Conservation (phyloP, 2,797 vertebrate genomes). For the Thaleichthys pacificus region DNA sequence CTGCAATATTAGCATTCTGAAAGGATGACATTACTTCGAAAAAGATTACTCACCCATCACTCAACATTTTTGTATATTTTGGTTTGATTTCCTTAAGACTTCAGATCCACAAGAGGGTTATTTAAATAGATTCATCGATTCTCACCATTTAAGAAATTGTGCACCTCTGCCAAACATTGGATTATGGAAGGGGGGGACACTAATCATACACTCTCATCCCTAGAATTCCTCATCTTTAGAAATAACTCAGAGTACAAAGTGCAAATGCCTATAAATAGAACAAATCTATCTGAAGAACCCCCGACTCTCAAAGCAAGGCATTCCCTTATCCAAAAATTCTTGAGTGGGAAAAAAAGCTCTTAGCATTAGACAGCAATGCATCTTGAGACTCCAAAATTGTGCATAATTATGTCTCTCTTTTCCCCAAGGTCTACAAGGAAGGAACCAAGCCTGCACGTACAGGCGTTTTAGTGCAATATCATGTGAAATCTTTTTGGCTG, state of each 20-base stretch:
- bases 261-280: conserved; percentile 15
- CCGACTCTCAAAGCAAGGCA: conserved; percentile 27
- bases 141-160: no score
- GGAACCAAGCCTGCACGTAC: no score
- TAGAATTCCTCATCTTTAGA: conserved; percentile 3
- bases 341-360: background rate
- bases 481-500: no score
- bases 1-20: conserved; percentile 39
- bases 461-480: no score
- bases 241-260: conserved; percentile 4
- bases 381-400: background rate
- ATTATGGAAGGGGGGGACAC: background rate
- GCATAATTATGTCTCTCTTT: background rate
- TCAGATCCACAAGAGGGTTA: no score
- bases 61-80: conserved; percentile 22
- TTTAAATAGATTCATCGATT: no score
- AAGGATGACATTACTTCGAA: conserved; percentile 26
- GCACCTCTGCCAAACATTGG: background rate
- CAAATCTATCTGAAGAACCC: conserved; percentile 3
- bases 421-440: no score
- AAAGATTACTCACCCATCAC: conserved; percentile 12
- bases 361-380: background rate
- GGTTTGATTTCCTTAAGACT: background rate
- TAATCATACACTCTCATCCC: conserved; percentile 3
- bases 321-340: conserved; percentile 21